Percentiles rank a stretch among this genome's conserved stretches.
Conservation (phyloP, 2,888 invertebrate genomes). For the Acleris emargana region DNA sequence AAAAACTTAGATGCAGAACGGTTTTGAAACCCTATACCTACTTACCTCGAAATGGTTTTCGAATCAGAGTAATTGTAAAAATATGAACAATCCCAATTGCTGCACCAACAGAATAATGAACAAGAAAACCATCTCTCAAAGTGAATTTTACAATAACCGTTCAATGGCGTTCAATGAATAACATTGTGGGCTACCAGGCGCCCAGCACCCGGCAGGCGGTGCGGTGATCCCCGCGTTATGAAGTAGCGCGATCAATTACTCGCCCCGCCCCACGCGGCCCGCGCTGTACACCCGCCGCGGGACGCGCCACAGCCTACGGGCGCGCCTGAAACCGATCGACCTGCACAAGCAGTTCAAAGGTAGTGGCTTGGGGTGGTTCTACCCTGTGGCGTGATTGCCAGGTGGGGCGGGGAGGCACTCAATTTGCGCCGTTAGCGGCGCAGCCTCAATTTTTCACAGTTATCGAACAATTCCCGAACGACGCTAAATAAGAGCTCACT, state of each 20-base stretch:
- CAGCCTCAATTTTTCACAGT: slow-evolving; percentile 74
- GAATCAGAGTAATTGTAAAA: too few relatives aligned
- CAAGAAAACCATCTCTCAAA: background rate
- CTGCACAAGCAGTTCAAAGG: background rate
- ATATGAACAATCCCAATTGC: too few relatives aligned
- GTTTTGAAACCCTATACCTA: too few relatives aligned
- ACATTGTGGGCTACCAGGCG: slow-evolving; percentile 4
- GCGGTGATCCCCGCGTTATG: background rate
- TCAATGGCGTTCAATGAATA: slow-evolving; percentile 8
- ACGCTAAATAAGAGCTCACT: slow-evolving; percentile 66
- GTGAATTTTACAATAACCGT: background rate
- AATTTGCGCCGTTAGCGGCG: slow-evolving; percentile 74
- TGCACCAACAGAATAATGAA: too few relatives aligned
- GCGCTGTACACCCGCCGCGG: slow-evolving; percentile 1
- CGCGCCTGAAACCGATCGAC: background rate
- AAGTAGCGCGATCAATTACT: slow-evolving; percentile 25
- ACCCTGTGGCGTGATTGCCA: slow-evolving; percentile 45
- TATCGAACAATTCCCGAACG: slow-evolving; percentile 68
- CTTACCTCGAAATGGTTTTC: too few relatives aligned
- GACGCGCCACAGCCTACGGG: slow-evolving; percentile 3
- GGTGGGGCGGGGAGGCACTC: slow-evolving; percentile 62
- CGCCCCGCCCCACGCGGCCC: slow-evolving; percentile 16
- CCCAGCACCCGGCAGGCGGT: background rate
- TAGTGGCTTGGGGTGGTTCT: background rate
- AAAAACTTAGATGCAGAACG: too few relatives aligned